These are phyloP conservation scores for Eriocheir sinensis DNA, from an alignment of 1,140 invertebrate genomes.

Conservation along the genomic window DNA sequence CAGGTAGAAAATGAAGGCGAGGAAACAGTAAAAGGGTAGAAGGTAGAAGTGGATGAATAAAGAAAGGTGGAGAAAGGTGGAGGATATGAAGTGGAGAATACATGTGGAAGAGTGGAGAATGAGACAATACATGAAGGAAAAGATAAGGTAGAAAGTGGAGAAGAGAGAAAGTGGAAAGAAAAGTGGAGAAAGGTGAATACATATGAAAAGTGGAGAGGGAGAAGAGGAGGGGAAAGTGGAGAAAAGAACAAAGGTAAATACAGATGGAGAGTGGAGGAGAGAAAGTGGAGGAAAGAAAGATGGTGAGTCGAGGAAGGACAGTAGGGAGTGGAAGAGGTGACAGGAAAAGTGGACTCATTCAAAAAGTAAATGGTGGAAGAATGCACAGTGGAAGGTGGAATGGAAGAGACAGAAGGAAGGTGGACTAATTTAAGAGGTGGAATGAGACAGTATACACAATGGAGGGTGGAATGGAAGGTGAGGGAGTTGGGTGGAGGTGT, in stretches of 20 bases:
- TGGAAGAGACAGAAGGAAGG: background rate
- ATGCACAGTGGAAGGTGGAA: background rate
- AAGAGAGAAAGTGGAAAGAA: background rate
- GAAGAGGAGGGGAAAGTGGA: background rate
- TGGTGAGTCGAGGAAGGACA: background rate
- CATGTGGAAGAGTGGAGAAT: background rate
- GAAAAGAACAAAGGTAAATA: background rate
- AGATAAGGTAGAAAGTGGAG: background rate
- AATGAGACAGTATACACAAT: background rate
- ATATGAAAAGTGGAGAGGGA: background rate
- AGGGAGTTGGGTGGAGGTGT: background rate
- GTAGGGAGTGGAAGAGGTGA: background rate
- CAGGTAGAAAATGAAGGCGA: too few species aligned
- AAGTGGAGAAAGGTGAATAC: background rate
- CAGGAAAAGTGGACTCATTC: background rate
- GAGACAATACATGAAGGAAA: slow-evolving; percentile 5
- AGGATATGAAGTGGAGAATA: background rate
- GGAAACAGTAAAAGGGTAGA: too few species aligned
- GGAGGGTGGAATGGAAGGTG: background rate
- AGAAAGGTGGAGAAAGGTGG: too few species aligned
- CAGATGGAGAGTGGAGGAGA: background rate
- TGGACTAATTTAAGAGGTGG: background rate
- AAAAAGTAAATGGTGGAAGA: background rate
- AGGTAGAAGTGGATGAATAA: too few species aligned
- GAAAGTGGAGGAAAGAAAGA: background rate